phyloP scores from a whole-genome alignment of 2,888 invertebrate genomes.

The Iselma pallidipennis region DNA sequence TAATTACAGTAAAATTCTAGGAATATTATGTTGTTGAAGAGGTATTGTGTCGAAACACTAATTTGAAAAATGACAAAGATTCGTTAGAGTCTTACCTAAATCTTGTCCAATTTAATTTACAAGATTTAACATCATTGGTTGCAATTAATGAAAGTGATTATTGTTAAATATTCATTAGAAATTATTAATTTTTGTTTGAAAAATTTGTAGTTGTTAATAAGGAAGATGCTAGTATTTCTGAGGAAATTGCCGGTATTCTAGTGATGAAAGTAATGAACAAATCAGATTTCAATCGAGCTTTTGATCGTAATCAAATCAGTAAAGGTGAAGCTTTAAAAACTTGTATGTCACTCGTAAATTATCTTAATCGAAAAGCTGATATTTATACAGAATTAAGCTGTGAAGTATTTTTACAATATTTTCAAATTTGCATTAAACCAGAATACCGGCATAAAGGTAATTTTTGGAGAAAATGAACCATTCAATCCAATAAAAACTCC shows the following conservation, averaged over 20 bases:
- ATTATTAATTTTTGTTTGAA: slow-evolving; percentile 10
- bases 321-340: slow-evolving; percentile 48
- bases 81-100: slow-evolving; percentile 45
- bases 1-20: slow-evolving; percentile 27
- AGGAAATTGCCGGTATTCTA: slow-evolving; percentile 45
- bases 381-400: slow-evolving; percentile 46
- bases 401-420: slow-evolving; percentile 46
- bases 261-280: slow-evolving; percentile 45
- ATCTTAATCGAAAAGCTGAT: slow-evolving; percentile 47
- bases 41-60: slow-evolving; percentile 47
- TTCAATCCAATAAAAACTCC: neutral
- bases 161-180: too few relatives aligned
- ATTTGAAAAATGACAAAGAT: slow-evolving; percentile 42
- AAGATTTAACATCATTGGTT: slow-evolving; percentile 47
- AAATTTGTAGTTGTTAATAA: slow-evolving; percentile 10
- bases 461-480: slow-evolving; percentile 3
- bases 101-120: slow-evolving; percentile 41
- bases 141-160: slow-evolving; percentile 46
- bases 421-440: slow-evolving; percentile 45
- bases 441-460: slow-evolving; percentile 45
- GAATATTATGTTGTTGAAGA: slow-evolving; percentile 43
- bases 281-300: slow-evolving; percentile 46
- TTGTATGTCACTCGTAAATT: slow-evolving; percentile 40
- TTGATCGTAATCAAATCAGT: slow-evolving; percentile 44
- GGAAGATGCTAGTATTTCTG: neutral